Evolutionary conservation across 2,113 vertebrate genomes (phyloP).

Genomic region (Ibidorhyncha struthersii): DNA sequence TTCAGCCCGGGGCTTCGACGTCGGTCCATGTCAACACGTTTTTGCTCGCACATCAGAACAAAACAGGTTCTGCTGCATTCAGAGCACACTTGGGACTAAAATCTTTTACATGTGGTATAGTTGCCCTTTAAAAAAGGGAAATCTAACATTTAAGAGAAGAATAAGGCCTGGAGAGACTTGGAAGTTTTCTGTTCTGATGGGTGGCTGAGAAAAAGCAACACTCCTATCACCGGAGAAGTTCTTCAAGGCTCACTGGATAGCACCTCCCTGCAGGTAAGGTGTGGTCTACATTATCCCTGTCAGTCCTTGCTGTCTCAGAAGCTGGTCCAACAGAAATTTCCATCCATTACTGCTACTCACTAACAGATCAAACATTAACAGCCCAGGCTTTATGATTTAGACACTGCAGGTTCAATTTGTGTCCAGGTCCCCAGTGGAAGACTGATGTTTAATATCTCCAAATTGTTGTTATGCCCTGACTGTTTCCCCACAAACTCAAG

Average conservation of each 20-base stretch:
- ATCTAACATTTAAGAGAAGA: neutral
- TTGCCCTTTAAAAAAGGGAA: neutral
- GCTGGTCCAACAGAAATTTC: neutral
- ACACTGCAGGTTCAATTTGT: neutral
- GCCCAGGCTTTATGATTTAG: neutral
- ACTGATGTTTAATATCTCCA: neutral
- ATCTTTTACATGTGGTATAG: neutral
- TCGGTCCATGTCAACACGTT: neutral
- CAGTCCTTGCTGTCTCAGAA: neutral
- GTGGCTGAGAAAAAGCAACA: neutral
- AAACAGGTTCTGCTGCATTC: neutral
- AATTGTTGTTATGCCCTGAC: neutral
- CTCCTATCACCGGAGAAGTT: neutral
- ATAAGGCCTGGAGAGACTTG: neutral
- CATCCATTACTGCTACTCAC: neutral
- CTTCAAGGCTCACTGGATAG: neutral
- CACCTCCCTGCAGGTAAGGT: neutral
- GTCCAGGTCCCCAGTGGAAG: neutral
- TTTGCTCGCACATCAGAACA: neutral
- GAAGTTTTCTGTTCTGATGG: neutral
- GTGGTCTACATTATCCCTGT: neutral
- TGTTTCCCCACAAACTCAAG: neutral
- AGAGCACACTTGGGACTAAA: neutral
- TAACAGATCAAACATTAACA: neutral
- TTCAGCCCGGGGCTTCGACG: neutral